Conservation (phyloP, 2,797 vertebrate genomes). For the Furcifer pardalis region DNA sequence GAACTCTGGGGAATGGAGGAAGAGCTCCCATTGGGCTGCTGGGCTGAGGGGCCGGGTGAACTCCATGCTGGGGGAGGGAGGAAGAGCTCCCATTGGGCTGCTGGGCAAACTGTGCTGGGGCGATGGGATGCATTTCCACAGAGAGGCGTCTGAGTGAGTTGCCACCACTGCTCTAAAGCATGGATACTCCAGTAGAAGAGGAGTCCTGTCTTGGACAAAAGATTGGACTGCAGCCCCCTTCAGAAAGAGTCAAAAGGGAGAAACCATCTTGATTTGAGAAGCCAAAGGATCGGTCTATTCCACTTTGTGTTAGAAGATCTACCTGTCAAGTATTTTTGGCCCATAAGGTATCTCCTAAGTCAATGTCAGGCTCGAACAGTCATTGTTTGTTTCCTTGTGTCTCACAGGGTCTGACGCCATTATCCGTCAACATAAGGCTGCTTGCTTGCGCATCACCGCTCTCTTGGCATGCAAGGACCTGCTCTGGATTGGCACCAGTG, state of each 20-base stretch:
- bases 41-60: too few species aligned
- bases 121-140: too few species aligned
- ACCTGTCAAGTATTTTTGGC: neutral
- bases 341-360: too few species aligned
- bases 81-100: too few species aligned
- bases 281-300: neutral
- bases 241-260: neutral
- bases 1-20: too few species aligned
- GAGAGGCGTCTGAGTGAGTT: too few species aligned
- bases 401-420: conserved; percentile 92
- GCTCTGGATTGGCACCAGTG: conserved; percentile 97
- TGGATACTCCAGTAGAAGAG: neutral
- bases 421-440: conserved; percentile 97
- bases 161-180: neutral
- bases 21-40: too few species aligned
- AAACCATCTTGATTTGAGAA: neutral
- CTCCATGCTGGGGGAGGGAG: too few species aligned
- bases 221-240: neutral
- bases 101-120: too few species aligned
- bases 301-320: neutral
- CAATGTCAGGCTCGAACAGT: neutral
- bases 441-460: conserved; percentile 96
- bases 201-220: neutral
- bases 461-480: conserved; percentile 93
- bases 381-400: neutral